A percentile compares a stretch with the other conserved stretches of the same genome.
Conservation (phyloP, 2,797 vertebrate genomes). For the Lagorchestes hirsutus region DNA sequence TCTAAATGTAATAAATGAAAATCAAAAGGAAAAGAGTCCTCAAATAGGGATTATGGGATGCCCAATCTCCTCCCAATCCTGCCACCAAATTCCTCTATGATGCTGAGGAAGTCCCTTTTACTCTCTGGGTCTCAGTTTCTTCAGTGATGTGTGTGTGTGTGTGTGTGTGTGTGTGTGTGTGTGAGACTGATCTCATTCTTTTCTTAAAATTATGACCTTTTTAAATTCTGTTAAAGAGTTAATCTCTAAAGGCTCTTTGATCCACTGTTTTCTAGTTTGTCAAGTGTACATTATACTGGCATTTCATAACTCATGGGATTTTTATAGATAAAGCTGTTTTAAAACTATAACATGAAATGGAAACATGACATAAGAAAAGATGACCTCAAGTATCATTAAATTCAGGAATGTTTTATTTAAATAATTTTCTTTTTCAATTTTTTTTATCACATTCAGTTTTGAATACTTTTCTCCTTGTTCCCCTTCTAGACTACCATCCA, state of each 20-base stretch:
- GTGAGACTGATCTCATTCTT: background rate
- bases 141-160: background rate
- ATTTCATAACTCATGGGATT: background rate
- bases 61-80: background rate
- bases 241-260: background rate
- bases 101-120: background rate
- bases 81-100: background rate
- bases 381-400: background rate
- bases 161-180: background rate
- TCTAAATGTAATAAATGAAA: background rate
- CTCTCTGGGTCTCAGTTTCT: background rate
- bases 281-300: background rate
- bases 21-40: background rate
- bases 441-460: background rate
- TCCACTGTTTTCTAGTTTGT: background rate
- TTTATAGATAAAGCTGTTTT: background rate
- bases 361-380: background rate
- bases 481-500: background rate
- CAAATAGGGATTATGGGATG: background rate
- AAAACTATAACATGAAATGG: background rate
- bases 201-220: background rate
- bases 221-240: background rate
- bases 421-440: background rate
- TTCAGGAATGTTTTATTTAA: background rate
- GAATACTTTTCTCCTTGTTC: background rate